Evolutionary conservation across 2,797 vertebrate species (phyloP), one percentile per base, ranked within the genome.

Genomic region (Cuniculus paca): DNA sequence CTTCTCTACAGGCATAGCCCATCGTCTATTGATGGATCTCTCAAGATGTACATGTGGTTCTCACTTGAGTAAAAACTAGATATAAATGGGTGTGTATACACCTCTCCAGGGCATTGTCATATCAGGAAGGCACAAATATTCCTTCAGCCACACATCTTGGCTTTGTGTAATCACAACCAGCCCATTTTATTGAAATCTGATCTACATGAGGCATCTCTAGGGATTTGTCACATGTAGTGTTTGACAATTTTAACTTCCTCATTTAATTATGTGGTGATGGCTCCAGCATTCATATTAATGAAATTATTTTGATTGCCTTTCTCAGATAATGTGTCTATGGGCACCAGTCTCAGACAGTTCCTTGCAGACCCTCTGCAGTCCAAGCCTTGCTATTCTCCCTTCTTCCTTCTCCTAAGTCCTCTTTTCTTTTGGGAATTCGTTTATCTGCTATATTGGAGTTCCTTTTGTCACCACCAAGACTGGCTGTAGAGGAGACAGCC

Each of bases 21-120:
- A 10, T 84, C 89, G 82, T 96, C 70, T 58, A 11, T 54, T n/a
- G 56, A 85, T 79, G 11, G 63, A 83, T 83, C 65, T 83, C 89
- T 94, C 34, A 5, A 93, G 89, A 58, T 81, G 2, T 3, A 70
- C 91, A 34, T 24, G 36, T 7, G 54, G 54, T 52, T 61, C 60
- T 74, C 36, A 48, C 16, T 56, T 11, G n/a, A 72, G 80, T 83
- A 87, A 94, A 74, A 91, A 93, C 68, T 60, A 65, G 88, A 60
- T 77, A 83, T 87, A 65, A 92, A 65, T 61, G 90, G 84, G 13
- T 24, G 45, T 77, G 82, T 52, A 10, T 0, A 1, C 39, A 22
- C 42, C 28, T 65, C 63, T 6, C 17, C 56, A 68, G 63, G 0
- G 39, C 63, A 42, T 24, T 6, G 1, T 31, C 50, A 72, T 79